Evolutionary conservation across 1,140 invertebrate genomes (phyloP), one percentile per base, ranked within the genome.

Genomic region (Spodoptera litura): DNA sequence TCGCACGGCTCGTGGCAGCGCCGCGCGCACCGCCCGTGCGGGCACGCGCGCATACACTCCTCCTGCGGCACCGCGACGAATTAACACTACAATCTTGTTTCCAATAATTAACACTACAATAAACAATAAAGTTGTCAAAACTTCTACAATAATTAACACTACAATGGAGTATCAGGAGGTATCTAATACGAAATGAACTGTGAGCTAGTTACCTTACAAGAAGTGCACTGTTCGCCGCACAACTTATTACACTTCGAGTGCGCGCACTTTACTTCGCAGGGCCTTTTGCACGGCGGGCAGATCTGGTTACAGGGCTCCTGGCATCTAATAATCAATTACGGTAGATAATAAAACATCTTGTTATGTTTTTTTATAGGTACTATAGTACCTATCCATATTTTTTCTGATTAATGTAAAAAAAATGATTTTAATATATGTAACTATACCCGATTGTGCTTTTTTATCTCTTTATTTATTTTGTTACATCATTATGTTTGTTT

Each of bases 281-380:
- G 83, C 70, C 93, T 88, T 38, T 89, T 89, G 87, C 97, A 97
- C 2, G 97, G 96, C 20, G 96, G 96, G 80, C 97, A 97, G 13
- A 91, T 84, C 72, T 95, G 87, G 59, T 95, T 94, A 81, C 96
- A 97, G 0, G 95, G 95, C 49, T 95, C 95, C 44, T 94, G 89
- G 87, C 97, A 97, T 91, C 96, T 92, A 88, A 72, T 44, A 44
- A 44, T 9, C 6, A 44, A 10, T 44, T 6, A 8, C 6, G 38
- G 1, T 44, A 44, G 9, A 38, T 8, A 20, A 20, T 31, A 31
- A 31, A 31, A 31, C 31, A 0, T 31, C 31, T 31, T 31, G 31
- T 31, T 31, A 31, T 0, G 0, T 1, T 31, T 31, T 31, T 31
- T 31, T 31, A 31, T 20, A n/a, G n/a, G n/a, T n/a, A 20, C 20